phyloP scores from a whole-genome alignment of 2,888 invertebrate species.

The Acholoe squamosa region DNA sequence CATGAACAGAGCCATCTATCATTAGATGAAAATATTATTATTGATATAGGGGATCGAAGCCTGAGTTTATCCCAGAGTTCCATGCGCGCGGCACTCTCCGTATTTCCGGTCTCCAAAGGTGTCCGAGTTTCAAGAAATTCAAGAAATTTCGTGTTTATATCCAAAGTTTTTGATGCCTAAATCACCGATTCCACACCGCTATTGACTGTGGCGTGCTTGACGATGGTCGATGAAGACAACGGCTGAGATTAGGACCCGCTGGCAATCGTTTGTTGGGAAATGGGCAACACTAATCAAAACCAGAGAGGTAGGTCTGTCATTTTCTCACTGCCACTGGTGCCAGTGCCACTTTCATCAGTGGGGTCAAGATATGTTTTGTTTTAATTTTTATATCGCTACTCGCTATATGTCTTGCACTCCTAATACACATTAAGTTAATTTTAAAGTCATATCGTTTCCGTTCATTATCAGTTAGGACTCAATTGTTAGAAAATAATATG shows the following conservation, averaged over 20 bases:
- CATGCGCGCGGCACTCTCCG: conserved; percentile 11
- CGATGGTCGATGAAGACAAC: conserved; percentile 36
- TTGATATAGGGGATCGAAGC: not conserved
- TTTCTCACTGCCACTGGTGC: not conserved
- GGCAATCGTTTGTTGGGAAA: conserved; percentile 14
- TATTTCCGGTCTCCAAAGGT: conserved; percentile 45
- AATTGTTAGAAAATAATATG: not conserved
- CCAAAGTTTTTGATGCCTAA: not conserved
- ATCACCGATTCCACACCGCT: not conserved
- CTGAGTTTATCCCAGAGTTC: not conserved
- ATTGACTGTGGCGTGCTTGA: not conserved
- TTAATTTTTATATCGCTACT: not conserved
- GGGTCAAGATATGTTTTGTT: not conserved
- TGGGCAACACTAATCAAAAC: conserved; percentile 28
- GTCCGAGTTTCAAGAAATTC: conserved; percentile 16
- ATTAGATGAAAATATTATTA: not conserved
- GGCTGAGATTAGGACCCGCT: conserved; percentile 31
- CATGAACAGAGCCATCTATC: not conserved
- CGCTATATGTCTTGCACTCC: not conserved
- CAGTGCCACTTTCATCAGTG: not conserved
- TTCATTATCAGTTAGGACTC: not conserved
- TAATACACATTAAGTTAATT: not conserved
- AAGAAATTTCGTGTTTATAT: not conserved
- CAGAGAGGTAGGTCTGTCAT: conserved; percentile 26
- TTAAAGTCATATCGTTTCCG: not conserved